Evolutionary conservation across 2,797 vertebrate species (phyloP).

Genomic region (Spinus pinus): DNA sequence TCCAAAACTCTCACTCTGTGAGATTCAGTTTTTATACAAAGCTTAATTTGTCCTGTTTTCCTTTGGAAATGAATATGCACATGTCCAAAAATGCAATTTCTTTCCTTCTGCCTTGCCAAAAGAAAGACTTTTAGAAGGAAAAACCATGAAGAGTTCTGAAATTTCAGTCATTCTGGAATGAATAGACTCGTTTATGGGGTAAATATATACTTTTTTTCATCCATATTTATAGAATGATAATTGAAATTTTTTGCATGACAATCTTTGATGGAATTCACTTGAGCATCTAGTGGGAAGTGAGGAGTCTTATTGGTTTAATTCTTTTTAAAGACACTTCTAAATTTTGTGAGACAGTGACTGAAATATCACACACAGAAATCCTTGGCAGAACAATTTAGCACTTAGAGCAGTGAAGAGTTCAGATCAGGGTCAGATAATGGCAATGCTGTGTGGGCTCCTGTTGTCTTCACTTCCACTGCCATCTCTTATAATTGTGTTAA

Average conservation of each 20-base stretch:
- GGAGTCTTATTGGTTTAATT: conserved; percentile 1
- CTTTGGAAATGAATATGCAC: neutral
- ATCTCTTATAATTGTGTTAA: neutral
- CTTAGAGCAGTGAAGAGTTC: neutral
- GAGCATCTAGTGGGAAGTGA: neutral
- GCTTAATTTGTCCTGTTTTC: neutral
- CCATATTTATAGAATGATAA: conserved; percentile 35
- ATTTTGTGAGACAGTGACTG: conserved; percentile 17
- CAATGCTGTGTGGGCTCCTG: neutral
- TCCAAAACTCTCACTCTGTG: neutral
- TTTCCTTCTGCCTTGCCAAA: neutral
- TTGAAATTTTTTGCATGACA: conserved; percentile 10
- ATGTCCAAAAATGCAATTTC: neutral
- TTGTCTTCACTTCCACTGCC: neutral
- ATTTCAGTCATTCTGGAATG: neutral
- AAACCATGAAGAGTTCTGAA: neutral
- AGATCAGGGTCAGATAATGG: neutral
- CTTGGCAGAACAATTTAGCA: neutral
- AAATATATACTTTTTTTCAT: conserved; percentile 12
- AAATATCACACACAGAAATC: conserved; percentile 27
- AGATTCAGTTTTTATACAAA: neutral
- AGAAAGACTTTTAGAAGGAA: neutral
- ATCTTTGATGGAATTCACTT: conserved; percentile 6
- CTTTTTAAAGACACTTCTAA: conserved; percentile 20
- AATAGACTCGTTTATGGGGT: neutral